Conservation (phyloP, 2,797 vertebrate genomes). For the Orestias chungarensis region DNA sequence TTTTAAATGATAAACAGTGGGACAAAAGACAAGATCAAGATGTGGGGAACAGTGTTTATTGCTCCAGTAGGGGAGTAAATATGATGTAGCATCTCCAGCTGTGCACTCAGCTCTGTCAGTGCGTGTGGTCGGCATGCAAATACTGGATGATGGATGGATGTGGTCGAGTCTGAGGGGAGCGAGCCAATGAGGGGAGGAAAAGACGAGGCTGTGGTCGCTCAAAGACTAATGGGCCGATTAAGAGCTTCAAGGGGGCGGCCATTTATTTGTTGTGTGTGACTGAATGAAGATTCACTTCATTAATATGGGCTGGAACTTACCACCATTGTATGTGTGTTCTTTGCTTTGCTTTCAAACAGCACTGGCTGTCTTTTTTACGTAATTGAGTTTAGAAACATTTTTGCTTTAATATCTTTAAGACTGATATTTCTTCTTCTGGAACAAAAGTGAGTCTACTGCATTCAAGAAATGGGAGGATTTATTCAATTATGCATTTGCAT, state of each 20-base stretch:
- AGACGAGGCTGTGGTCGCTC: constrained; percentile 55
- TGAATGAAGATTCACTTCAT: constrained; percentile 82
- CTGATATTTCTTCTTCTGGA: neutral
- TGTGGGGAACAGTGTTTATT: constrained; percentile 52
- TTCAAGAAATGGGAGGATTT: neutral
- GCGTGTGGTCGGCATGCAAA: constrained; percentile 65
- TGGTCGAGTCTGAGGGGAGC: constrained; percentile 52
- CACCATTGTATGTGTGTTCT: constrained; percentile 34
- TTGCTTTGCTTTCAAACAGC: constrained; percentile 15
- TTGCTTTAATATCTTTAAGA: constrained; percentile 7
- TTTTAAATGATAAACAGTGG: constrained; percentile 39
- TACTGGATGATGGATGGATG: constrained; percentile 70
- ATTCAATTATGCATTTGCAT: neutral
- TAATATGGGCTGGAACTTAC: constrained; percentile 74
- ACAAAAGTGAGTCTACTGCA: neutral
- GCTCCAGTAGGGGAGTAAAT: constrained; percentile 57
- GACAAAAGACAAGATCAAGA: constrained; percentile 9
- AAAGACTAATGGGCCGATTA: constrained; percentile 82
- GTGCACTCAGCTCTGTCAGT: constrained; percentile 60
- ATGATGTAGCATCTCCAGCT: constrained; percentile 71
- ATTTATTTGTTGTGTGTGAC: constrained; percentile 81
- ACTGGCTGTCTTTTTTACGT: constrained; percentile 17
- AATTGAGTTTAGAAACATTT: constrained; percentile 44
- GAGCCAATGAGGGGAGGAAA: constrained; percentile 24
- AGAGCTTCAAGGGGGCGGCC: constrained; percentile 71